Evolutionary conservation across 2,797 vertebrate species (phyloP).

Genomic region (Phataginus tricuspis): DNA sequence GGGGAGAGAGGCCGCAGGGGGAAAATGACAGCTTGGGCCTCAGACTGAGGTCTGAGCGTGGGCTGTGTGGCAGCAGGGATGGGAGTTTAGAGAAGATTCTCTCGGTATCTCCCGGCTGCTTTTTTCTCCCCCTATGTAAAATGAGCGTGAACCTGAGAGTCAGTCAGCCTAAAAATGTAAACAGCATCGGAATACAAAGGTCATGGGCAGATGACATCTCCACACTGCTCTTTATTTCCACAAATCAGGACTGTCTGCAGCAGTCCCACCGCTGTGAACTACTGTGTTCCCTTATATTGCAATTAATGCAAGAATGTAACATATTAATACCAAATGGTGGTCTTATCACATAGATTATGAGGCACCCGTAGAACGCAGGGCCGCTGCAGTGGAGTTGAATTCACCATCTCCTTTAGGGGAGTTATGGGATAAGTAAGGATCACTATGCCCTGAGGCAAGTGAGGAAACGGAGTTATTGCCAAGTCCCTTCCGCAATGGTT

Average conservation of each 20-base stretch:
- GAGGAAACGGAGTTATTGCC: background rate
- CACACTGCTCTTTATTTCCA: slow-evolving; percentile 20
- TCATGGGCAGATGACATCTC: background rate
- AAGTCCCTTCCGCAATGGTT: background rate
- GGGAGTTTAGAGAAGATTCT: background rate
- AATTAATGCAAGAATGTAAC: background rate
- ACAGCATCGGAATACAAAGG: slow-evolving; percentile 14
- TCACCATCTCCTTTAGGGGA: background rate
- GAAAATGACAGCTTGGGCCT: slow-evolving; percentile 70
- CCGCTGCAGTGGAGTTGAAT: background rate
- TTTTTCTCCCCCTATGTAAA: background rate
- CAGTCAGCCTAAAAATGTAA: slow-evolving; percentile 55
- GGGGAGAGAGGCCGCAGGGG: slow-evolving; percentile 47
- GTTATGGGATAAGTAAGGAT: background rate
- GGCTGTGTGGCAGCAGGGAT: background rate
- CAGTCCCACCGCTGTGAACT: background rate
- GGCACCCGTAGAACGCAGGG: background rate
- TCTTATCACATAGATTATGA: background rate
- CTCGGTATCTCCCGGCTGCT: background rate
- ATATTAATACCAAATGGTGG: background rate
- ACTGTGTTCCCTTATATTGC: background rate
- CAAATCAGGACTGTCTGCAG: background rate
- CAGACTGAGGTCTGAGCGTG: slow-evolving; percentile 43
- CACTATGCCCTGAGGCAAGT: background rate
- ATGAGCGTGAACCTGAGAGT: slow-evolving; percentile 19